Evolutionary conservation across 2,888 invertebrate genomes (phyloP), one percentile per base, ranked within the genome.

Genomic region (Euplexia lucipara): DNA sequence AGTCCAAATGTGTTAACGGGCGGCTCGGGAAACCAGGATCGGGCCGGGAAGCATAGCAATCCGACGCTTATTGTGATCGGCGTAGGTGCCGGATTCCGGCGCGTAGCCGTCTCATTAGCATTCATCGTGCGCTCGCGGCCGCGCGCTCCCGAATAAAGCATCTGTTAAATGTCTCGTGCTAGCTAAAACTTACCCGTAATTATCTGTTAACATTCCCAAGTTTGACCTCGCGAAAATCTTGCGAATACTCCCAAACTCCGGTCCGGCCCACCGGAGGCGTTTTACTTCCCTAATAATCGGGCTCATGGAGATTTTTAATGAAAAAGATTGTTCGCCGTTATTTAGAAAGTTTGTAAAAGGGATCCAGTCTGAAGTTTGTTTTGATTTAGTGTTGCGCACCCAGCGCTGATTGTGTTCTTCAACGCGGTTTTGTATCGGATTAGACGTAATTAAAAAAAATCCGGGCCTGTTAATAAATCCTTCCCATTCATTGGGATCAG

Each of bases 91-190:
- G 80, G 83, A 88, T 89, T 94, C 83, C 86, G 78, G 70, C 83
- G 82, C 75, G 70, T 70, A 69, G 53, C 77, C 60, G 65, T 82
- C 94, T 95, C 93, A 95, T 95, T 95, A 95, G 91, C 91, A 95
- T 95, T 95, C 95, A 93, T 91, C 90, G 91, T 90, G 91, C 93
- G 94, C 91, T 90, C 94, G 93, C 93, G 92, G 90, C 92, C 90
- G 90, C 91, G 85, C 92, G 91, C 90, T 90, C 91, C 91, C 92
- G 91, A 93, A 93, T 92, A 92, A 95, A 95, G 93, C 95, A 94
- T 94, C 95, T 94, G 95, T 94, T 95, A 95, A 95, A 95, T 95
- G 94, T 95, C 95, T 94, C 94, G 93, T 92, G 92, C 92, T 92
- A 90, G 92, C 92, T 92, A 90, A 94, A 94, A 94, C 94, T 95